Evolutionary conservation across 2,888 invertebrate species (phyloP).

Genomic region (Orthosia gracilis): DNA sequence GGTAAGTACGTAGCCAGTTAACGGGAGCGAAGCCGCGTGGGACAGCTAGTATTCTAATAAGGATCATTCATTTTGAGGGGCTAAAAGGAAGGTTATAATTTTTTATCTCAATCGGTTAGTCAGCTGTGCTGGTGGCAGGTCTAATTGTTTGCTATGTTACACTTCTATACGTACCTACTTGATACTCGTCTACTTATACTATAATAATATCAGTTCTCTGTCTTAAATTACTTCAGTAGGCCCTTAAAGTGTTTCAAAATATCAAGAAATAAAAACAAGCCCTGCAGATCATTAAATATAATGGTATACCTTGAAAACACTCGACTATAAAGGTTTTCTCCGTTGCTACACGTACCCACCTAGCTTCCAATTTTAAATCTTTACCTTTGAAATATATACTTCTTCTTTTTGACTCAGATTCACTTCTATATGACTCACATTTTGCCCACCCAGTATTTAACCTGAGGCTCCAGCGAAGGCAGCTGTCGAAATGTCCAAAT

Average conservation of each 20-base stretch:
- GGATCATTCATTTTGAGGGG: no score
- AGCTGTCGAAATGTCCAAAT: no score
- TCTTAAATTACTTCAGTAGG: neutral
- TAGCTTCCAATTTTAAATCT: neutral
- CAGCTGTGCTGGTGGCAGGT: neutral
- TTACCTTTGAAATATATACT: constrained; percentile 10
- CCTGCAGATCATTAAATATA: constrained; percentile 13
- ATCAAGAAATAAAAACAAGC: constrained; percentile 25
- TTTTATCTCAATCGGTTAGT: no score
- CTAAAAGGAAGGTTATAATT: no score
- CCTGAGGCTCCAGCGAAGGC: no score
- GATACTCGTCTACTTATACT: neutral
- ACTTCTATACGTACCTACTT: neutral
- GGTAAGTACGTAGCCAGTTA: no score
- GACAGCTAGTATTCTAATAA: no score
- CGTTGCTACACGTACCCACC: neutral
- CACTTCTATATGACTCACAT: no score
- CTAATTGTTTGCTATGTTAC: no score
- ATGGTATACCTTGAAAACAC: constrained; percentile 4
- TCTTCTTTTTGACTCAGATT: neutral
- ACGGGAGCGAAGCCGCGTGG: no score
- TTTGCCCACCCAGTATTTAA: no score
- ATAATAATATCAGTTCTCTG: neutral
- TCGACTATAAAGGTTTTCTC: constrained; percentile 10
- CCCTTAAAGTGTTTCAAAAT: neutral